Evolutionary conservation across 2,113 vertebrate genomes (phyloP).

Genomic region (Bubo blakistoni): DNA sequence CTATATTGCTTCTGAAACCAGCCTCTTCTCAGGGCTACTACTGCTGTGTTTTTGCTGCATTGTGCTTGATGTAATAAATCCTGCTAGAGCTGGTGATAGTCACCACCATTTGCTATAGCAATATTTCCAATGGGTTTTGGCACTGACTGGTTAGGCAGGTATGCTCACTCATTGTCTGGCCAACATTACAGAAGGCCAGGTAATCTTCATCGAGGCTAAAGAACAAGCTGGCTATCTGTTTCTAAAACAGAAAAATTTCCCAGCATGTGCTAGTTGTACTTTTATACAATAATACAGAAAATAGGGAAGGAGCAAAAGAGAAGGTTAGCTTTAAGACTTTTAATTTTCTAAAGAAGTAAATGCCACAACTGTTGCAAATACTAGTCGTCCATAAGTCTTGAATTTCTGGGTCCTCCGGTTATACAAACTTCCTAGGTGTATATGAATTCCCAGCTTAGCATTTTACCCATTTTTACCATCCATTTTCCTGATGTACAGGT

Average conservation of each 20-base stretch:
- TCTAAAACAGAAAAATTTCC: not conserved
- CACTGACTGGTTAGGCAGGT: not conserved
- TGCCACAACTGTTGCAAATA: not conserved
- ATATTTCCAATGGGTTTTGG: not conserved
- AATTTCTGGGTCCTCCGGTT: not conserved
- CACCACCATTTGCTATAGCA: not conserved
- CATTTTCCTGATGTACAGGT: not conserved
- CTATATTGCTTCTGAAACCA: not conserved
- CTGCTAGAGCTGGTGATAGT: not conserved
- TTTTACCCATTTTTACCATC: not conserved
- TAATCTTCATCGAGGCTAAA: not conserved
- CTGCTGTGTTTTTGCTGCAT: not conserved
- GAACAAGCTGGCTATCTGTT: not conserved
- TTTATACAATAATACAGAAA: not conserved
- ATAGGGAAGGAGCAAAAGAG: not conserved
- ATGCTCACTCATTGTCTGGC: fast-evolving
- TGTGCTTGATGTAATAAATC: not conserved
- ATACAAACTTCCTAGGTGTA: not conserved
- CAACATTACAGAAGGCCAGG: not conserved
- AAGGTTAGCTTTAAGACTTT: not conserved
- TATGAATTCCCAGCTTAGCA: not conserved
- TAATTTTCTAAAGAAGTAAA: not conserved
- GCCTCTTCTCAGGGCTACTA: not conserved
- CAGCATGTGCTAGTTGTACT: not conserved
- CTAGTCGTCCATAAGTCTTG: not conserved